Evolutionary conservation across 2,888 invertebrate genomes (phyloP).

Genomic region (Cryptus armator): DNA sequence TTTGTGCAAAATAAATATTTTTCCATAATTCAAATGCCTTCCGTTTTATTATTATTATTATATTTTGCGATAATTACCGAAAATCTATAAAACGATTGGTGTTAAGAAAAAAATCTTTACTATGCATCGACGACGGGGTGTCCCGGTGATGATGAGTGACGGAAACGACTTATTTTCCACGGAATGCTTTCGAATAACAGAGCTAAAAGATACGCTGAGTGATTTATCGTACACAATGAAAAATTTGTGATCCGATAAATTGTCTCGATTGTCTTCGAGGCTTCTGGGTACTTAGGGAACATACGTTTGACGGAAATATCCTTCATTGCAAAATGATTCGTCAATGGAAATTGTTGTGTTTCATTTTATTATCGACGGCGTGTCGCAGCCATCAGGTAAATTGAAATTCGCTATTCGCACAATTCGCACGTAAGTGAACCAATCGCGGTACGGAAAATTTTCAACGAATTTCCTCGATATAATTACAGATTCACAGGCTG

Average conservation of each 20-base stretch:
- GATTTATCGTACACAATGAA: conserved; percentile 5
- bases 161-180: background rate
- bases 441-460: background rate
- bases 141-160: background rate
- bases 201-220: background rate
- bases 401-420: no score
- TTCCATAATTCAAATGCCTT: background rate
- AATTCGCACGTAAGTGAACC: no score
- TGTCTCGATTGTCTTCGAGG: background rate
- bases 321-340: conserved; percentile 61
- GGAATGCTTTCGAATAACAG: background rate
- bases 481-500: conserved; percentile 92
- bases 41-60: background rate
- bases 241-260: conserved; percentile 19
- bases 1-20: no score
- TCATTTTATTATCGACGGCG: conserved; percentile 34
- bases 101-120: background rate
- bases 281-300: conserved; percentile 26
- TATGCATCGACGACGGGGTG: no score
- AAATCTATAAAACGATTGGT: conserved; percentile 8
- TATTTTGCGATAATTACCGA: background rate
- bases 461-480: conserved; percentile 69
- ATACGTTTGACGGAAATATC: background rate
- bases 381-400: conserved; percentile 57
- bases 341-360: conserved; percentile 34